A percentile compares a stretch with the other conserved stretches of the same genome.
phyloP scores from a whole-genome alignment of 2,888 invertebrate genomes.

The Cyaniris semiargus region DNA sequence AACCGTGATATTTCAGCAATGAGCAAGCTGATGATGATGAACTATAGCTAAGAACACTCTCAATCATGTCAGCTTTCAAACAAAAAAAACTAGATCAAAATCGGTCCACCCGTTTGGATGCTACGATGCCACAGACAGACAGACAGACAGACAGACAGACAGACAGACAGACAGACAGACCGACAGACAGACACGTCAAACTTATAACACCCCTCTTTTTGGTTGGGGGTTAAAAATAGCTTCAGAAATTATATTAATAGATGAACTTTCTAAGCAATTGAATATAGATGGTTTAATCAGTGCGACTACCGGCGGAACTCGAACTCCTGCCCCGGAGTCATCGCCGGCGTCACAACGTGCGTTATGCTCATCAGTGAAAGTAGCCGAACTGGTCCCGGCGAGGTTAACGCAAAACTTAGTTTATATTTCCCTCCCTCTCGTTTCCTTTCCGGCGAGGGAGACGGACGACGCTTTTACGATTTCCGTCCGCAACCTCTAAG shows the following conservation, averaged over 20 bases:
- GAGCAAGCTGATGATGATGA: too few relatives aligned
- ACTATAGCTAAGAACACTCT: too few relatives aligned
- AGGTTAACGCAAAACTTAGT: slow-evolving; percentile 37
- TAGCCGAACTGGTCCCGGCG: slow-evolving; percentile 46
- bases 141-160: too few relatives aligned
- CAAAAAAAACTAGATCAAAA: too few relatives aligned
- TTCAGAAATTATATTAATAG: neutral
- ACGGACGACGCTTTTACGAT: slow-evolving; percentile 31
- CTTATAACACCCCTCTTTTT: too few relatives aligned
- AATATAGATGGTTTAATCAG: slow-evolving; percentile 1
- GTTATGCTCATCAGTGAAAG: slow-evolving; percentile 58
- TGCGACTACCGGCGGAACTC: neutral
- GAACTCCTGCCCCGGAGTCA: slow-evolving; percentile 11
- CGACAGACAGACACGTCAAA: too few relatives aligned
- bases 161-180: too few relatives aligned
- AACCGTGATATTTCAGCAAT: too few relatives aligned
- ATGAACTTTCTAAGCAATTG: slow-evolving; percentile 5
- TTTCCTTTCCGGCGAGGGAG: slow-evolving; percentile 36
- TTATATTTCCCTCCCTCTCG: slow-evolving; percentile 38
- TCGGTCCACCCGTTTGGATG: too few relatives aligned
- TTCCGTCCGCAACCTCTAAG: slow-evolving; percentile 17
- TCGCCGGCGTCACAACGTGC: slow-evolving; percentile 47
- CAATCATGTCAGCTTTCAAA: too few relatives aligned
- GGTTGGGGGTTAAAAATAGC: too few relatives aligned
- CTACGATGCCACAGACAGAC: too few relatives aligned